A percentile compares a stretch with the other conserved stretches of the same genome.
Evolutionary conservation across 1,140 invertebrate genomes (phyloP).

Genomic region (Carcinoscorpius rotundicauda): DNA sequence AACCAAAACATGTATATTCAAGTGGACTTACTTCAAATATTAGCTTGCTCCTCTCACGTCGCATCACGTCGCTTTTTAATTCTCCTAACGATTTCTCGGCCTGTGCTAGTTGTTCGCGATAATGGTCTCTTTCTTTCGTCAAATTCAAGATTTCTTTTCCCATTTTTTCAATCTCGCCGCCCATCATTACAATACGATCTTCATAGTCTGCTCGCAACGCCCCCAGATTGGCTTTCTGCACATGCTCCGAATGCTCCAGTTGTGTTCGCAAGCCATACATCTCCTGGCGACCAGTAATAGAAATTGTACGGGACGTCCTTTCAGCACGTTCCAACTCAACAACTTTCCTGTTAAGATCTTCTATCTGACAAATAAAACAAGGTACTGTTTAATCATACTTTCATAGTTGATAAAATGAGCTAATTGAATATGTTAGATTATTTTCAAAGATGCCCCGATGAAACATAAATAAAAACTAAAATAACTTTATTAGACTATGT

Average conservation of each 20-base stretch:
- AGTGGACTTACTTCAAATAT: too few species aligned
- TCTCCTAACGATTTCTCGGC: too few species aligned
- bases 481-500: too few species aligned
- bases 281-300: conserved; percentile 39
- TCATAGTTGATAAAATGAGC: too few species aligned
- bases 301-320: conserved; percentile 6
- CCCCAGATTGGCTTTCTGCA: conserved; percentile 65
- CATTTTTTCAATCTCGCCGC: conserved; percentile 69
- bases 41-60: too few species aligned
- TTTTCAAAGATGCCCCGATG: too few species aligned
- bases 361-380: conserved; percentile 43
- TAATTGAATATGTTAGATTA: too few species aligned
- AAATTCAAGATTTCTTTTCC: conserved; percentile 66
- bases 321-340: conserved; percentile 55
- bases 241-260: conserved; percentile 60
- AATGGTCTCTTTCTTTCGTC: conserved; percentile 66
- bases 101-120: too few species aligned
- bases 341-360: conserved; percentile 62
- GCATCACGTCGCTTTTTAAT: too few species aligned
- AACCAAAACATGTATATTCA: too few species aligned
- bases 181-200: conserved; percentile 65
- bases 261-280: conserved; percentile 31
- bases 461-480: too few species aligned
- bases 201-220: conserved; percentile 81
- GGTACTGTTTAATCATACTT: too few species aligned